Percentiles rank a stretch among this genome's conserved stretches.
Conservation (phyloP, 2,113 vertebrate genomes). For the Motacilla tschutschensis region DNA sequence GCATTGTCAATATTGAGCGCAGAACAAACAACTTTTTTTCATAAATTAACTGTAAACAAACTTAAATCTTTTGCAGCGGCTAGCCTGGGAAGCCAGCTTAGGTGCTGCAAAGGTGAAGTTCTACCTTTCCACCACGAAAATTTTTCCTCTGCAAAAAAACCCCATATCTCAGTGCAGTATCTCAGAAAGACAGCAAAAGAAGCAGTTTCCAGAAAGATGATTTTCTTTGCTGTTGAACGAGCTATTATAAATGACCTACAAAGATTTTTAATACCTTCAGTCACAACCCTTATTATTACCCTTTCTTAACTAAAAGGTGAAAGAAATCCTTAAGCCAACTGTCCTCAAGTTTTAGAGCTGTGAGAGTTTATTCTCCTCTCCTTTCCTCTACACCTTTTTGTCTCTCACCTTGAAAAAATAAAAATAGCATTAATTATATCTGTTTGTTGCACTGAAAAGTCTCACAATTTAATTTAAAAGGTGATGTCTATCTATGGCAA, state of each 20-base stretch:
- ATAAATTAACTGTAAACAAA: background rate
- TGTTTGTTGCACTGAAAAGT: background rate
- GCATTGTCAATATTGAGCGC: background rate
- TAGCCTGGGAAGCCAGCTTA: background rate
- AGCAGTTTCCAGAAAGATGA: background rate
- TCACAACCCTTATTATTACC: background rate
- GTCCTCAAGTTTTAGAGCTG: background rate
- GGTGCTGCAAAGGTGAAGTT: background rate
- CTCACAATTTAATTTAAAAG: background rate
- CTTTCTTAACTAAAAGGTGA: background rate
- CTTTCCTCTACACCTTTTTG: background rate
- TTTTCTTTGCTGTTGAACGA: background rate
- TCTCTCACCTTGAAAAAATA: background rate
- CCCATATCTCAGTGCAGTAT: background rate
- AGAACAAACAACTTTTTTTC: background rate
- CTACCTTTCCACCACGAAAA: background rate
- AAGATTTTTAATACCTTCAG: background rate
- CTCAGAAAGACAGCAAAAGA: background rate
- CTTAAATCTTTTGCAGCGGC: background rate
- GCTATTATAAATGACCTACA: background rate
- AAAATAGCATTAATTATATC: background rate
- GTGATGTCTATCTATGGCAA: background rate
- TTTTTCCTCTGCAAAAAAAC: background rate
- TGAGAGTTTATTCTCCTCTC: background rate
- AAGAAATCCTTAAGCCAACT: background rate